These are phyloP conservation scores for Enteromius thamalakanensis DNA, from an alignment of 2,797 vertebrate species.

Conservation along the genomic window DNA sequence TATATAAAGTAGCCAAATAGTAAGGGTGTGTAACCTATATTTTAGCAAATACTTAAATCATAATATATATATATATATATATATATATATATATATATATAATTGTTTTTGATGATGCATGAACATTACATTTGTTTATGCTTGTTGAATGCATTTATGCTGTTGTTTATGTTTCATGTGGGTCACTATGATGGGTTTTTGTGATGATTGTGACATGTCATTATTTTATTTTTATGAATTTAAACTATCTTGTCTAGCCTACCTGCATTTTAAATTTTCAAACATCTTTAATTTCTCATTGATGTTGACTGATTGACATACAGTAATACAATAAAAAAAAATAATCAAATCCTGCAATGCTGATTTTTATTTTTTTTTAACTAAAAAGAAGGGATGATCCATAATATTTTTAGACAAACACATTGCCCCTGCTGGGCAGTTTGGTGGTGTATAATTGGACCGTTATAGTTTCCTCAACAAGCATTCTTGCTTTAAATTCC, in stretches of 20 bases:
- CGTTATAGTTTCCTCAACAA: background rate
- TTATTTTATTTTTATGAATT: background rate
- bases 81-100: no score
- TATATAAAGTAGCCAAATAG: background rate
- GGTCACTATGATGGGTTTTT: background rate
- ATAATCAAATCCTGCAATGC: background rate
- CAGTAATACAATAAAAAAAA: background rate
- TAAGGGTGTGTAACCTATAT: background rate
- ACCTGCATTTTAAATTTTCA: background rate
- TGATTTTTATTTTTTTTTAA: background rate
- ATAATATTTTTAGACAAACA: slow-evolving; percentile 7
- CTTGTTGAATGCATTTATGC: background rate
- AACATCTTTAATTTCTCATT: background rate
- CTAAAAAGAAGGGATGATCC: background rate
- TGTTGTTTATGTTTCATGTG: background rate
- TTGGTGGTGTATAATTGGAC: background rate
- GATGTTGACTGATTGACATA: background rate
- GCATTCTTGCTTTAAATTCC: background rate
- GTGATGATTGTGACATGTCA: background rate
- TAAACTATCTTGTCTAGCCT: background rate
- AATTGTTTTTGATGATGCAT: background rate
- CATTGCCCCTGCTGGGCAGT: background rate
- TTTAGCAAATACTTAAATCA: background rate
- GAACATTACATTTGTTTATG: background rate
- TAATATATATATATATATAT: background rate